These are phyloP conservation scores for Acrobasis repandana DNA, from an alignment of 2,888 invertebrate genomes.

Conservation along the genomic window DNA sequence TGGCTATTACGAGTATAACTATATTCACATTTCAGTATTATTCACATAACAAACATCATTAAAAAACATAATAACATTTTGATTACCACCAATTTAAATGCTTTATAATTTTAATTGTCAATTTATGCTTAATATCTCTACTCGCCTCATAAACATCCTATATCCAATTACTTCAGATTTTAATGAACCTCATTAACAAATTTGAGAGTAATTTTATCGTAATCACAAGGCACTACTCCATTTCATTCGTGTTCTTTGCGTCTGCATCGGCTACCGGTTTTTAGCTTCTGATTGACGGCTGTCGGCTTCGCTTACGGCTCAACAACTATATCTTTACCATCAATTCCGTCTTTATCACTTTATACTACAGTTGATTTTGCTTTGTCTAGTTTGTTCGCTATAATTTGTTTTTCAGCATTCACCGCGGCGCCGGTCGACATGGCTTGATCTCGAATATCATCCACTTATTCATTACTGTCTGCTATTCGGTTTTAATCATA, in stretches of 20 bases:
- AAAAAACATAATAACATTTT: background rate
- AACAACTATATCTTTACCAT: slow-evolving; percentile 46
- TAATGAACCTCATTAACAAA: slow-evolving; percentile 31
- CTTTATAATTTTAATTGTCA: slow-evolving; percentile 9
- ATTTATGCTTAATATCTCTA: slow-evolving; percentile 11
- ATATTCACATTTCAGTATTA: background rate
- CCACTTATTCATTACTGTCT: slow-evolving; percentile 78
- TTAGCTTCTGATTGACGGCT: slow-evolving; percentile 81
- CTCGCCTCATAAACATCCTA: slow-evolving; percentile 12
- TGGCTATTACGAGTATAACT: background rate
- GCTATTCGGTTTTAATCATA: slow-evolving; percentile 79
- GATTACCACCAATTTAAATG: slow-evolving; percentile 11
- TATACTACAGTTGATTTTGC: slow-evolving; percentile 34
- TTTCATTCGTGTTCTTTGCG: slow-evolving; percentile 72
- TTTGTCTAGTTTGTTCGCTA: slow-evolving; percentile 21
- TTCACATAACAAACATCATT: background rate
- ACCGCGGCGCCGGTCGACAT: slow-evolving; percentile 75
- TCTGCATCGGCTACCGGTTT: slow-evolving; percentile 80
- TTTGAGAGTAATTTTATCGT: slow-evolving; percentile 33
- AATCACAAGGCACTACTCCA: slow-evolving; percentile 50
- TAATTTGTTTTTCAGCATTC: slow-evolving; percentile 54
- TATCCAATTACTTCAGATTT: slow-evolving; percentile 21
- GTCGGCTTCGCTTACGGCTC: slow-evolving; percentile 74
- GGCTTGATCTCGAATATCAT: slow-evolving; percentile 79
- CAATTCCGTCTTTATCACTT: slow-evolving; percentile 32